These are phyloP conservation scores for Maconellicoccus hirsutus DNA, from an alignment of 1,140 invertebrate genomes.

Conservation along the genomic window DNA sequence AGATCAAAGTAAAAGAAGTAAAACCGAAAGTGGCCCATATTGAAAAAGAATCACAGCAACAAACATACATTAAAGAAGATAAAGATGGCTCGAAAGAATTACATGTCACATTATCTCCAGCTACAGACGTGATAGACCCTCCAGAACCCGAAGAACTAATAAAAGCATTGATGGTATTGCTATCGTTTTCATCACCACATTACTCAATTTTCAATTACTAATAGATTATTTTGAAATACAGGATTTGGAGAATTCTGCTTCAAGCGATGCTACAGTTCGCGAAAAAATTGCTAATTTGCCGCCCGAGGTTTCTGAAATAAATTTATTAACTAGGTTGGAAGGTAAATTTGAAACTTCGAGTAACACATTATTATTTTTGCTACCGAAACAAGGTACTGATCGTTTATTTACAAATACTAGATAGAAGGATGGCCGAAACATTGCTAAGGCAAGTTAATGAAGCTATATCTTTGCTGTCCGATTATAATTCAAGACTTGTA, in stretches of 20 bases:
- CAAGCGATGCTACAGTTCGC: conserved; percentile 79
- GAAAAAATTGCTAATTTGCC: conserved; percentile 88
- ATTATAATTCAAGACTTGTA: conserved; percentile 76
- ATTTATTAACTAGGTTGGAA: conserved; percentile 67
- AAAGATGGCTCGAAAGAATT: conserved; percentile 58
- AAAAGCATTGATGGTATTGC: conserved; percentile 50
- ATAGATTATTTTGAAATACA: conserved; percentile 37
- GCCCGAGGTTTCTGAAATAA: conserved; percentile 85
- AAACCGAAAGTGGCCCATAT: conserved; percentile 27
- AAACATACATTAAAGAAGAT: conserved; percentile 42
- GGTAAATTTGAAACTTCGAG: conserved; percentile 38
- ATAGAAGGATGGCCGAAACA: conserved; percentile 57
- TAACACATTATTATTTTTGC: not conserved
- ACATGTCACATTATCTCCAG: conserved; percentile 60
- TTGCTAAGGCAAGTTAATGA: conserved; percentile 69
- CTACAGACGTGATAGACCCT: conserved; percentile 65
- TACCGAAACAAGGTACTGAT: not conserved
- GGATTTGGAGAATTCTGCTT: conserved; percentile 86
- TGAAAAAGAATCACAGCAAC: conserved; percentile 38
- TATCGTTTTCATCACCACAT: not conserved
- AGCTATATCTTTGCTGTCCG: conserved; percentile 68
- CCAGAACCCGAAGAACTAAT: conserved; percentile 81
- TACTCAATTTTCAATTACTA: not conserved
- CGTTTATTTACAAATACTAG: conserved; percentile 38
- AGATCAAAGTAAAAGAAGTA: conserved; percentile 31